Conservation (phyloP, 2,888 invertebrate genomes). For the Masnerella sp. region DNA sequence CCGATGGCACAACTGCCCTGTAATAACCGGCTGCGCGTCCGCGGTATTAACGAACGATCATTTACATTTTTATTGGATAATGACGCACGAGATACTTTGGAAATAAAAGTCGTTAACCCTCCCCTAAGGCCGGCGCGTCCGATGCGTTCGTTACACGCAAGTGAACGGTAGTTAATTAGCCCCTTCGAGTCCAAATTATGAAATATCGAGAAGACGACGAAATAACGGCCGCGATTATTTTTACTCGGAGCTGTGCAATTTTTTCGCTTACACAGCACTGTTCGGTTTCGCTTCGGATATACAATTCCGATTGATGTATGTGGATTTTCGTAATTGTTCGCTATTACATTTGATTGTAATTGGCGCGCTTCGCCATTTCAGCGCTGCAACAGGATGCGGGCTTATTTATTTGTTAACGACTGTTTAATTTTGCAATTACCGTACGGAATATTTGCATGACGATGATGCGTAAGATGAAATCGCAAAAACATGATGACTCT, state of each 20-base stretch:
- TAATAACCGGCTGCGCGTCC: conserved; percentile 30
- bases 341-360: conserved; percentile 28
- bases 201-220: conserved; percentile 47
- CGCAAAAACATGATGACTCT: no score
- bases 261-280: not conserved
- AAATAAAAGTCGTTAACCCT: conserved; percentile 58
- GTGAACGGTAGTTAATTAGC: conserved; percentile 51
- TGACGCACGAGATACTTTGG: conserved; percentile 51
- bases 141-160: conserved; percentile 48
- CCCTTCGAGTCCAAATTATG: conserved; percentile 48
- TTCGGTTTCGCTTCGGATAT: not conserved
- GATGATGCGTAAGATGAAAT: not conserved
- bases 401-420: conserved; percentile 28
- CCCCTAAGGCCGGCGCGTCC: conserved; percentile 18
- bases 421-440: not conserved
- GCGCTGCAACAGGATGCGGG: conserved; percentile 7
- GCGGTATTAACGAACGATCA: conserved; percentile 50
- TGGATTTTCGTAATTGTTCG: conserved; percentile 28
- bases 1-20: conserved; percentile 29
- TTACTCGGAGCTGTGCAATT: not conserved
- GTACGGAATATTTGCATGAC: not conserved
- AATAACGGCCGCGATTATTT: conserved; percentile 40
- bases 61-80: conserved; percentile 59
- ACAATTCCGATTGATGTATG: conserved; percentile 18
- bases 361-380: no score